Evolutionary conservation across 1,140 invertebrate genomes (phyloP).

Genomic region (Cylas formicarius): DNA sequence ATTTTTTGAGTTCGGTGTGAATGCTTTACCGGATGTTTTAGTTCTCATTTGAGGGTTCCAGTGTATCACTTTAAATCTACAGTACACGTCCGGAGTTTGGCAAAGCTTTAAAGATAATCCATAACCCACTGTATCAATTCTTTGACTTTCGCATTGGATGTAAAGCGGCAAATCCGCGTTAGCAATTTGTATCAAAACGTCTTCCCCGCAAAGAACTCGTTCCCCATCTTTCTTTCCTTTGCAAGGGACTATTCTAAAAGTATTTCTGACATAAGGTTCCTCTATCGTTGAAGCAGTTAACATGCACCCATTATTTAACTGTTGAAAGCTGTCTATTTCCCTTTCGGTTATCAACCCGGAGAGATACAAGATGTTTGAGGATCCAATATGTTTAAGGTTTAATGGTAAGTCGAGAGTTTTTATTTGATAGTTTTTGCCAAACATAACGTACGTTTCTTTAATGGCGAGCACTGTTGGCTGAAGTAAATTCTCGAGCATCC

Average conservation of each 20-base stretch:
- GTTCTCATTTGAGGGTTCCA: conserved; percentile 28
- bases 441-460: conserved; percentile 24
- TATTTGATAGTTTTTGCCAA: conserved; percentile 33
- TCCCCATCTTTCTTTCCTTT: conserved; percentile 23
- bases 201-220: conserved; percentile 33
- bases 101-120: conserved; percentile 24
- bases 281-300: conserved; percentile 29
- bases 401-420: conserved; percentile 26
- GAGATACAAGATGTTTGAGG: conserved; percentile 30
- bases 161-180: conserved; percentile 28
- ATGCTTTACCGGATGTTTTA: conserved; percentile 30
- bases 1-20: conserved; percentile 27
- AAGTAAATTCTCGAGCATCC: conserved; percentile 36
- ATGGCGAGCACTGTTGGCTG: conserved; percentile 24
- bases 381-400: conserved; percentile 15
- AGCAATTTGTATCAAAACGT: conserved; percentile 33
- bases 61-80: conserved; percentile 35
- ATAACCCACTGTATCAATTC: conserved; percentile 21
- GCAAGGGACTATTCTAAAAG: conserved; percentile 30
- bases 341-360: conserved; percentile 35
- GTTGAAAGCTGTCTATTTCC: conserved; percentile 32
- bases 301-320: conserved; percentile 35
- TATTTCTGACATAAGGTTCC: conserved; percentile 32
- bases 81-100: conserved; percentile 33
- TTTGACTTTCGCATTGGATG: conserved; percentile 34